Conservation (phyloP, 2,888 invertebrate genomes). For the Craniophora ligustri region DNA sequence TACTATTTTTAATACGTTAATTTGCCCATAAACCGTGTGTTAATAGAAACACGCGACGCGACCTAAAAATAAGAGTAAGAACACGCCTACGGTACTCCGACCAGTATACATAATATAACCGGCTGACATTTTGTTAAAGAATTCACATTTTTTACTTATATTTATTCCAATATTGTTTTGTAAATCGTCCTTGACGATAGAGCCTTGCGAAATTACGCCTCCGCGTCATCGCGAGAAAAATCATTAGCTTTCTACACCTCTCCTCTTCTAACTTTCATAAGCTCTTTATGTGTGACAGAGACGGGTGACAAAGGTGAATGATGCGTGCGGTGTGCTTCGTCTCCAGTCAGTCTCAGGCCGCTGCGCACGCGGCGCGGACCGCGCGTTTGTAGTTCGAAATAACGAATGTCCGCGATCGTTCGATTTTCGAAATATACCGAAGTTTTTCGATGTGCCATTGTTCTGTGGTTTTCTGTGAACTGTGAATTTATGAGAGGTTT, state of each 20-base stretch:
- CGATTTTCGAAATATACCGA: conserved; percentile 70
- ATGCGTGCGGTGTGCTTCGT: conserved; percentile 67
- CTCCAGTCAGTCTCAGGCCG: conserved; percentile 85
- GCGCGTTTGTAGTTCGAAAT: conserved; percentile 69
- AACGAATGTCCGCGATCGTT: conserved; percentile 69
- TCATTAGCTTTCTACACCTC: conserved; percentile 59
- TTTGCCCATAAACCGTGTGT: conserved; percentile 53
- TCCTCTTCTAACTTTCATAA: conserved; percentile 64
- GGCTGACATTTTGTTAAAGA: conserved; percentile 72
- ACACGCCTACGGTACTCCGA: conserved; percentile 57
- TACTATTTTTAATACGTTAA: conserved; percentile 46
- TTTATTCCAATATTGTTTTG: conserved; percentile 71
- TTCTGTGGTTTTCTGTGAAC: conserved; percentile 65
- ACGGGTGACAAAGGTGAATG: conserved; percentile 68
- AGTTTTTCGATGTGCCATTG: conserved; percentile 77
- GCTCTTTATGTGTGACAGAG: conserved; percentile 63
- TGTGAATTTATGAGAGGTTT: conserved; percentile 58
- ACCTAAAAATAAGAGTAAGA: conserved; percentile 63
- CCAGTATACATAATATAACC: conserved; percentile 58
- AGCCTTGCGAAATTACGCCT: conserved; percentile 78
- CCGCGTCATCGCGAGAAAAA: conserved; percentile 65
- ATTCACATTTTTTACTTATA: conserved; percentile 60
- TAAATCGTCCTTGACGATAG: conserved; percentile 79
- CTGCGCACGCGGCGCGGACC: conserved; percentile 80
- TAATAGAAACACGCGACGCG: conserved; percentile 36